Evolutionary conservation across 35 echinoderm and acorn worm genomes (phyloP).

Genomic region (Antedon bifida): DNA sequence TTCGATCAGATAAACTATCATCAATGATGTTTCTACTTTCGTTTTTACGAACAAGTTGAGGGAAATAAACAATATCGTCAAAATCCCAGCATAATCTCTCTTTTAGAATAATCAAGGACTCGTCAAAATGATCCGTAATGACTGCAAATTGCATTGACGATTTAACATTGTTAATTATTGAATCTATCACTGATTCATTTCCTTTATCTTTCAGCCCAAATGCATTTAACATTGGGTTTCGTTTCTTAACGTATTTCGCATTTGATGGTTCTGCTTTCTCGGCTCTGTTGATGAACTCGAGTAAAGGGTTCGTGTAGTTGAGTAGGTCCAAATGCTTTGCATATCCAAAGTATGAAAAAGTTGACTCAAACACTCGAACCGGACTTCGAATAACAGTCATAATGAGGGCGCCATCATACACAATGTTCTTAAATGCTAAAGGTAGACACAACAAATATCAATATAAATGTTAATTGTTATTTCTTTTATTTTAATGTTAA

Average conservation of each 20-base stretch:
- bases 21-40: not conserved
- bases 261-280: not conserved
- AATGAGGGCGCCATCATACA: not conserved
- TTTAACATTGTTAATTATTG: not conserved
- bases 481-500: too few relatives aligned
- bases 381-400: slow-evolving; percentile 82
- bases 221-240: not conserved
- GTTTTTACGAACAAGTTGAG: not conserved
- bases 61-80: slow-evolving; percentile 32
- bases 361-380: slow-evolving; percentile 75
- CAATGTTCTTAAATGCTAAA: not conserved
- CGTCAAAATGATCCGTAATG: slow-evolving; percentile 50
- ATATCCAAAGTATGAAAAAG: slow-evolving; percentile 66
- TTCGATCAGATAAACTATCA: not conserved
- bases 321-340: not conserved
- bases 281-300: not conserved
- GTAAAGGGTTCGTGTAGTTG: not conserved
- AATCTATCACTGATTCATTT: not conserved
- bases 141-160: slow-evolving; percentile 7
- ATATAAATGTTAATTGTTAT: not conserved
- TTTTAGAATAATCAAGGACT: slow-evolving; percentile 50
- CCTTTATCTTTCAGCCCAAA: not conserved
- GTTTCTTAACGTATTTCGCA: not conserved
- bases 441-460: too few relatives aligned
- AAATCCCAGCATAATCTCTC: slow-evolving; percentile 39